These are phyloP conservation scores for Pica pica DNA, from an alignment of 2,113 vertebrate genomes.

Conservation along the genomic window DNA sequence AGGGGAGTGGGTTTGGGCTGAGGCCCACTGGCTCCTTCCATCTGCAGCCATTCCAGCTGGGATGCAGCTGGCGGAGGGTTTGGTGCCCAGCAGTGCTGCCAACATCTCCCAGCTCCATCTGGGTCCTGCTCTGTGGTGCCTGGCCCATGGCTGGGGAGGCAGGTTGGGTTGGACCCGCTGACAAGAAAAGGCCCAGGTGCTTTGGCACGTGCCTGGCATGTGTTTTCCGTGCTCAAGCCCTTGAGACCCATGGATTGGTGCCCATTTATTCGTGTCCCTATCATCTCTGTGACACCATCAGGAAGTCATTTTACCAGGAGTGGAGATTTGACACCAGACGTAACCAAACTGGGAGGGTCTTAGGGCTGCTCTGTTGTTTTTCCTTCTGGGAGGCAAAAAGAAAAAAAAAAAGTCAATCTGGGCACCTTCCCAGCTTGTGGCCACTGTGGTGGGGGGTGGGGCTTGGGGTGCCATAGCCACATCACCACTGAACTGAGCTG, in stretches of 20 bases:
- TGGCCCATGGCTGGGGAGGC: fast-evolving
- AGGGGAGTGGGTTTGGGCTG: not conserved
- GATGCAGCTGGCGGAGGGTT: not conserved
- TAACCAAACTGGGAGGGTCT: not conserved
- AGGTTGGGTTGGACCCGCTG: fast-evolving
- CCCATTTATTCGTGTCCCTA: fast-evolving
- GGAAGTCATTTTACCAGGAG: not conserved
- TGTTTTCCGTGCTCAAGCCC: not conserved
- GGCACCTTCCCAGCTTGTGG: not conserved
- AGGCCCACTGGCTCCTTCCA: not conserved
- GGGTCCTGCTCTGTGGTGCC: fast-evolving
- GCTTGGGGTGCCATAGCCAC: fast-evolving
- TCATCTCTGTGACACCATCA: fast-evolving
- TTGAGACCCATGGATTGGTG: fast-evolving
- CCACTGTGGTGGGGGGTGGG: fast-evolving
- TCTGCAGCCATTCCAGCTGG: not conserved
- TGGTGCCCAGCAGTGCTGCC: not conserved
- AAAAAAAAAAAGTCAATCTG: not conserved
- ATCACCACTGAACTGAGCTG: not conserved
- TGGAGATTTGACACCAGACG: not conserved
- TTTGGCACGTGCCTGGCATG: fast-evolving
- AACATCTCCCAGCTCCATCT: not conserved
- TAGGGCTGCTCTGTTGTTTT: not conserved
- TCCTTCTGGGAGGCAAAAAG: not conserved
- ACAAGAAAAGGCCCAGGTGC: not conserved